Conservation (phyloP, 2,113 vertebrate species). For the Phasianus colchicus region DNA sequence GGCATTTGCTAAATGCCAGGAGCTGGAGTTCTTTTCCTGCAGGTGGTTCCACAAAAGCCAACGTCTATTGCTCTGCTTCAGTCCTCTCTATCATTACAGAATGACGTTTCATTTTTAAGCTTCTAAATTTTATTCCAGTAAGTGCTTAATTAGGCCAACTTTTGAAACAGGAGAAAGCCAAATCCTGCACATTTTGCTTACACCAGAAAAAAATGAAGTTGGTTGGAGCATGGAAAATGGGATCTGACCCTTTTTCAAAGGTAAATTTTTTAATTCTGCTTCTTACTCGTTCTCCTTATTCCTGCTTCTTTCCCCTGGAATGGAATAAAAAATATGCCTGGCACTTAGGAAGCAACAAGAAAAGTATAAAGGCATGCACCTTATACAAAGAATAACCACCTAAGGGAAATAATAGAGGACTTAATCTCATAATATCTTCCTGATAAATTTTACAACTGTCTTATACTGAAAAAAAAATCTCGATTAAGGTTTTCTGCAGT, state of each 20-base stretch:
- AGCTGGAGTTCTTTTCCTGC: not conserved
- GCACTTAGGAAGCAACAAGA: not conserved
- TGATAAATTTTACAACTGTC: not conserved
- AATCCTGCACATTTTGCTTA: constrained; percentile 24
- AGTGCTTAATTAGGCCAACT: constrained; percentile 9
- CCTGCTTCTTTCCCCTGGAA: not conserved
- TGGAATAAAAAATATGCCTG: not conserved
- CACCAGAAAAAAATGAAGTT: not conserved
- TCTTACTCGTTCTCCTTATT: not conserved
- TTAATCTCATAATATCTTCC: not conserved
- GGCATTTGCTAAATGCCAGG: not conserved
- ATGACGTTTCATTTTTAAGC: not conserved
- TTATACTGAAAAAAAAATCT: not conserved
- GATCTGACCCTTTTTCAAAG: not conserved
- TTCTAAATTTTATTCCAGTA: not conserved
- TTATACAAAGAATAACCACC: not conserved
- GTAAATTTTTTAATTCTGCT: not conserved
- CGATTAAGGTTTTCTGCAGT: not conserved
- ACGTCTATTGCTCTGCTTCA: not conserved
- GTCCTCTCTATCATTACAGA: not conserved
- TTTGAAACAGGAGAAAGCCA: not conserved
- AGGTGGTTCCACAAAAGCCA: not conserved
- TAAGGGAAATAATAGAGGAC: not conserved
- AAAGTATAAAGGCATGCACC: not conserved
- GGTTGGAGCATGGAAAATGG: constrained; percentile 10